Conservation (phyloP, 92 coral and sea anemone genomes). For the Actinernus sp. region DNA sequence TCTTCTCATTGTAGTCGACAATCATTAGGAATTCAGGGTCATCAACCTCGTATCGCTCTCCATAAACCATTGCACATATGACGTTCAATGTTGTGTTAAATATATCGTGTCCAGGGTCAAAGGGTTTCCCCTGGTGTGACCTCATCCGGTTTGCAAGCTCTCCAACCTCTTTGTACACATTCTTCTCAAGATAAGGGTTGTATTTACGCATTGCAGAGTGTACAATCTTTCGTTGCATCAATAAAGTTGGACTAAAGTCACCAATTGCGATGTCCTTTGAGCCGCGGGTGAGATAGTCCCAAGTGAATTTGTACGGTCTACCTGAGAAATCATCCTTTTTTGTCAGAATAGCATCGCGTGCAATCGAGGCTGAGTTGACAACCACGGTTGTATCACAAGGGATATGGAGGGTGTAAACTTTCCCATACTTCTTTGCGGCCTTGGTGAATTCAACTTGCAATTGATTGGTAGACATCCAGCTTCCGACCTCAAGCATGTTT, state of each 20-base stretch:
- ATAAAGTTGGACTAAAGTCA: slow-evolving; percentile 38
- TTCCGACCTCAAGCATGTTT: too few species aligned
- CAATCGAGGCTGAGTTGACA: slow-evolving; percentile 45
- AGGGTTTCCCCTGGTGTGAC: slow-evolving; percentile 51
- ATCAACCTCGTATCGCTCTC: slow-evolving; percentile 72
- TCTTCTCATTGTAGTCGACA: slow-evolving; percentile 63
- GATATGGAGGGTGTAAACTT: slow-evolving; percentile 30
- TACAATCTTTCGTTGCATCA: slow-evolving; percentile 53
- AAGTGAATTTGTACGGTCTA: slow-evolving; percentile 38
- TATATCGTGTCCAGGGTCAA: slow-evolving; percentile 68
- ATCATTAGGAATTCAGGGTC: slow-evolving; percentile 80
- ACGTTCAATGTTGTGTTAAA: slow-evolving; percentile 63
- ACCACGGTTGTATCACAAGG: slow-evolving; percentile 57
- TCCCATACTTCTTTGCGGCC: slow-evolving; percentile 49
- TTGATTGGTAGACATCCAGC: too few species aligned
- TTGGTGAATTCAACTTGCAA: slow-evolving; percentile 28
- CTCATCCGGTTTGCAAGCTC: slow-evolving; percentile 36
- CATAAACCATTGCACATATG: slow-evolving; percentile 80
- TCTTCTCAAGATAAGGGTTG: slow-evolving; percentile 35
- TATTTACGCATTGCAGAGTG: slow-evolving; percentile 83
- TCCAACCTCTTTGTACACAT: slow-evolving; percentile 44
- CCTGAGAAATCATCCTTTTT: slow-evolving; percentile 66
- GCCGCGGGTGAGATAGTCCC: slow-evolving; percentile 43
- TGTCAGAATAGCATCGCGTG: slow-evolving; percentile 49
- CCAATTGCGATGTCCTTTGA: slow-evolving; percentile 52